These are phyloP conservation scores for Tychaedon coryphoeus DNA, from an alignment of 2,113 vertebrate species.

Conservation along the genomic window DNA sequence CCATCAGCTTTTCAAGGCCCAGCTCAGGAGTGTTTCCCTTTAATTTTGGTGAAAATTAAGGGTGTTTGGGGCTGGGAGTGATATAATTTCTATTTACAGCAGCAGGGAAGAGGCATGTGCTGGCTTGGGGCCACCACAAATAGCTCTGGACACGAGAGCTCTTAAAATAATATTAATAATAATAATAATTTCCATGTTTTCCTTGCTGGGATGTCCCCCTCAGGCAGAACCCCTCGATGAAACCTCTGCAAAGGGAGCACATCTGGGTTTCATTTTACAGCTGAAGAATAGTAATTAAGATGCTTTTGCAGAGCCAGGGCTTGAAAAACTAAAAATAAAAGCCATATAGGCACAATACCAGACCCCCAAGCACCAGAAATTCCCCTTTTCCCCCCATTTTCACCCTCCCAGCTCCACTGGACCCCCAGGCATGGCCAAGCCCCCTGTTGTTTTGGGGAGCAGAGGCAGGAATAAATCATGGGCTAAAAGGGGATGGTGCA, in stretches of 20 bases:
- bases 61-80: not conserved
- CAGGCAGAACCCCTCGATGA: not conserved
- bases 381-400: not conserved
- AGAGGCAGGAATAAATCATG: not conserved
- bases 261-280: slow-evolving; percentile 65
- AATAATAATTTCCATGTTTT: slow-evolving; percentile 36
- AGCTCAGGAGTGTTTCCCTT: not conserved
- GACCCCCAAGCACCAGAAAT: not conserved
- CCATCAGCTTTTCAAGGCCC: not conserved
- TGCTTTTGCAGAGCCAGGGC: slow-evolving; percentile 24
- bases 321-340: slow-evolving; percentile 54
- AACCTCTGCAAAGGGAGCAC: not conserved
- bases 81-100: not conserved
- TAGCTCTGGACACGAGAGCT: not conserved
- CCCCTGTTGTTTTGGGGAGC: fast-evolving
- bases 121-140: not conserved
- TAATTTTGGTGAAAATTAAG: not conserved
- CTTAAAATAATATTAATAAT: not conserved
- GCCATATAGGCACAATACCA: not conserved
- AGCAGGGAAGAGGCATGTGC: not conserved
- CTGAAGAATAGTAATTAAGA: slow-evolving; percentile 57
- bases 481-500: not conserved
- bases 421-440: fast-evolving
- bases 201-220: slow-evolving; percentile 1
- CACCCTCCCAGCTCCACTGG: not conserved